These are phyloP conservation scores for Syngnathus rostellatus DNA, from an alignment of 2,797 vertebrate species.

Conservation along the genomic window DNA sequence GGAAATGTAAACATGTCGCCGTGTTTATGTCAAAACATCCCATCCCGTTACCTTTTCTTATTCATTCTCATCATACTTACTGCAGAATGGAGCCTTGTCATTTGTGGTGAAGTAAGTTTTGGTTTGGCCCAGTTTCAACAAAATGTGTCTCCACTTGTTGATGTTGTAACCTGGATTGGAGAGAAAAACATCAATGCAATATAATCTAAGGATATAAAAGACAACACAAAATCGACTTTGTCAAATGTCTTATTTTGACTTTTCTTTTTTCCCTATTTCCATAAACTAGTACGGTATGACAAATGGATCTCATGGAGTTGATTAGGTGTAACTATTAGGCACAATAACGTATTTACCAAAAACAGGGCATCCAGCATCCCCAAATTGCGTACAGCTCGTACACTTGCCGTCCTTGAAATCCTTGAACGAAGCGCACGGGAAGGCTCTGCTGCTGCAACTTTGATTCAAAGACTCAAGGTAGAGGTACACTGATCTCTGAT, in stretches of 20 bases:
- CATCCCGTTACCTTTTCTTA: background rate
- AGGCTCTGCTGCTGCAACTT: conserved; percentile 62
- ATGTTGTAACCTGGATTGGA: conserved; percentile 58
- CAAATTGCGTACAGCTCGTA: conserved; percentile 66
- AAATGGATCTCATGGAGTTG: no score
- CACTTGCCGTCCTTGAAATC: conserved; percentile 80
- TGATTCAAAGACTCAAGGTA: conserved; percentile 68
- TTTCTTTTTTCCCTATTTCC: no score
- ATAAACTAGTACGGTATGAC: no score
- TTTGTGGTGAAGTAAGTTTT: conserved; percentile 66
- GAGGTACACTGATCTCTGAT: conserved; percentile 87
- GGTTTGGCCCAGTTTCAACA: conserved; percentile 37
- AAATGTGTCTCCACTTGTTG: conserved; percentile 48
- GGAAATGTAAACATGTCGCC: background rate
- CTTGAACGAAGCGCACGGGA: conserved; percentile 77
- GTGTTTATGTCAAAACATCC: no score
- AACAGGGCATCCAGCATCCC: conserved; percentile 72
- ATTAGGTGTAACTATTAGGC: no score
- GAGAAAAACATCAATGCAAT: conserved; percentile 10
- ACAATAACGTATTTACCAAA: conserved; percentile 67
- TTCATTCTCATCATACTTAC: conserved; percentile 50
- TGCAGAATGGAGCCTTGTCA: conserved; percentile 52
- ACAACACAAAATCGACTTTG: no score
- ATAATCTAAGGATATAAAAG: no score
- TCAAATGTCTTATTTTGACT: no score